These are phyloP conservation scores for Solenopsis invicta DNA, from an alignment of 1,140 invertebrate genomes.

Conservation along the genomic window DNA sequence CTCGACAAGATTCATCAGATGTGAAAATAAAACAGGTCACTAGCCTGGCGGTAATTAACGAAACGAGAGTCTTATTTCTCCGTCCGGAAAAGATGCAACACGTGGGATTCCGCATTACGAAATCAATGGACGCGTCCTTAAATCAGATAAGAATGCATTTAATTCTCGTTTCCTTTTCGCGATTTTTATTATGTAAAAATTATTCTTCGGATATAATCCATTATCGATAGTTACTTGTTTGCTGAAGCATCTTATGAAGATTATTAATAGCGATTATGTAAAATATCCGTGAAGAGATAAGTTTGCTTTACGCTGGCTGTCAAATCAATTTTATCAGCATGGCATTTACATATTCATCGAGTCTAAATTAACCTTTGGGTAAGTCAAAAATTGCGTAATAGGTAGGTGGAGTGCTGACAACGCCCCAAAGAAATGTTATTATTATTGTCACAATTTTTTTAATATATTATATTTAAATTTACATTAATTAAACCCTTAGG, in stretches of 20 bases:
- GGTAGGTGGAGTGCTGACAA: too few species aligned
- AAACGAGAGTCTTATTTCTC: slow-evolving; percentile 34
- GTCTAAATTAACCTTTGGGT: neutral
- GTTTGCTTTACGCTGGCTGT: neutral
- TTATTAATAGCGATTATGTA: slow-evolving; percentile 7
- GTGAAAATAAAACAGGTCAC: slow-evolving; percentile 25
- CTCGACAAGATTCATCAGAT: slow-evolving; percentile 26
- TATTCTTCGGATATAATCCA: neutral
- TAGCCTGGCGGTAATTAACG: slow-evolving; percentile 20
- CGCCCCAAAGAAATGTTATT: too few species aligned
- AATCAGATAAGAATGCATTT: neutral
- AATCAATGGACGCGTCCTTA: neutral
- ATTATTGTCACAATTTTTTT: too few species aligned
- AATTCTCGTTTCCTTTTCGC: neutral
- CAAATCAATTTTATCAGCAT: neutral
- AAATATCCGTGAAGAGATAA: slow-evolving; percentile 16
- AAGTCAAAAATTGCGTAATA: too few species aligned
- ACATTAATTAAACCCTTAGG: too few species aligned
- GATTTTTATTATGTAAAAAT: neutral
- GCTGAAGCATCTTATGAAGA: neutral
- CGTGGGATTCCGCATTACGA: slow-evolving; percentile 11
- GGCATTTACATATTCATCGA: slow-evolving; percentile 22
- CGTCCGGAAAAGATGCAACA: slow-evolving; percentile 20
- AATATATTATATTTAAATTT: too few species aligned
- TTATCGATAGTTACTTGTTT: neutral